Evolutionary conservation across 2,113 vertebrate genomes (phyloP).

Genomic region (Pristiophorus japonicus): DNA sequence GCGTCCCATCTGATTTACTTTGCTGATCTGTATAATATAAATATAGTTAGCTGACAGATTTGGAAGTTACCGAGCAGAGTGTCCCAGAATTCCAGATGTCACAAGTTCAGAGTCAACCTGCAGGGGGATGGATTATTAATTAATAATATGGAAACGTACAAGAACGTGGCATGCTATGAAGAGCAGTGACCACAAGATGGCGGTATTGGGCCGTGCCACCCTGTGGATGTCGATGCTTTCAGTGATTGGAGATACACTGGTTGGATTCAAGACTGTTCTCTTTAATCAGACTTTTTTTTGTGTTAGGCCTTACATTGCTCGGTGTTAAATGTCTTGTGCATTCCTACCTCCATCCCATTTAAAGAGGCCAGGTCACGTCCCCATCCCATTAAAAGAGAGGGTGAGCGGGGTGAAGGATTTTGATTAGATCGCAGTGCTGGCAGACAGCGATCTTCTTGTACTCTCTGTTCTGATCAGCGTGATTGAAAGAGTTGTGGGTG

Average conservation of each 20-base stretch:
- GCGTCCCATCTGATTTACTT: background rate
- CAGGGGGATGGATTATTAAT: background rate
- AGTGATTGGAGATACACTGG: background rate
- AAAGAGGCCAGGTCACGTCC: background rate
- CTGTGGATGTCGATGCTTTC: no score
- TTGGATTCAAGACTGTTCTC: background rate
- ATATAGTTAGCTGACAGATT: background rate
- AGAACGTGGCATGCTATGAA: background rate
- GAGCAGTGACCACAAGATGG: background rate
- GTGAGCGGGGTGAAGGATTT: background rate
- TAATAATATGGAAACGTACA: background rate
- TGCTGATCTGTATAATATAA: background rate
- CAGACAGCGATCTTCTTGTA: background rate
- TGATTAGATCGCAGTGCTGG: background rate
- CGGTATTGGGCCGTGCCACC: background rate
- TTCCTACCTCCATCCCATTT: background rate
- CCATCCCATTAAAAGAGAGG: background rate
- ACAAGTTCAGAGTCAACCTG: background rate
- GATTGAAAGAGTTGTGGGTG: background rate
- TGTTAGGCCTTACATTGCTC: background rate
- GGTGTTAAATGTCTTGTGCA: background rate
- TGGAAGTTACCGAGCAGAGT: background rate
- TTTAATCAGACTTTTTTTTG: background rate
- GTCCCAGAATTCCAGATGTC: background rate
- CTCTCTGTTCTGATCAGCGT: background rate